These are phyloP conservation scores for Sitta europaea DNA, from an alignment of 2,113 vertebrate species.

Conservation along the genomic window DNA sequence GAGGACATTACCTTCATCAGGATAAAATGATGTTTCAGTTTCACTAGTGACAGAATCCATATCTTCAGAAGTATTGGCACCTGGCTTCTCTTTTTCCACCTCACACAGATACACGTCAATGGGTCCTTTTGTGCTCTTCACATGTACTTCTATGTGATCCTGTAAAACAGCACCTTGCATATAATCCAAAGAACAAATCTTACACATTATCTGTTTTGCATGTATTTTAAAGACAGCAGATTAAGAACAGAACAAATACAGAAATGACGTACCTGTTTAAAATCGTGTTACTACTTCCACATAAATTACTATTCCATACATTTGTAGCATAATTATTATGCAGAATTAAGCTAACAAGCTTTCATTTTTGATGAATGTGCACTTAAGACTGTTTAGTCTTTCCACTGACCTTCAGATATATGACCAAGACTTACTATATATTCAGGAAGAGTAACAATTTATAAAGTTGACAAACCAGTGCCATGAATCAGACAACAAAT, in stretches of 20 bases:
- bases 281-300: background rate
- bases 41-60: background rate
- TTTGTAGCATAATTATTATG: background rate
- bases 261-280: background rate
- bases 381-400: background rate
- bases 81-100: constrained; percentile 44
- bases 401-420: background rate
- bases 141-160: constrained; percentile 84
- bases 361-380: background rate
- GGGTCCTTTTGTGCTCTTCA: constrained; percentile 85
- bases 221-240: background rate
- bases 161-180: constrained; percentile 31
- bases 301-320: background rate
- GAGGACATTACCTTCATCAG: constrained; percentile 15
- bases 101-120: constrained; percentile 82
- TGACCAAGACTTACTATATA: background rate
- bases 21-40: background rate
- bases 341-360: background rate
- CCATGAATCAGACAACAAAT: background rate
- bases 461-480: background rate
- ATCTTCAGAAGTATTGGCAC: background rate
- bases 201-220: background rate
- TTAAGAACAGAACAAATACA: background rate
- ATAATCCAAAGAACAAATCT: background rate
- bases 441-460: background rate